A percentile compares a stretch with the other conserved stretches of the same genome.
Conservation (phyloP, 1,140 invertebrate genomes). For the Drosophila setifemur region DNA sequence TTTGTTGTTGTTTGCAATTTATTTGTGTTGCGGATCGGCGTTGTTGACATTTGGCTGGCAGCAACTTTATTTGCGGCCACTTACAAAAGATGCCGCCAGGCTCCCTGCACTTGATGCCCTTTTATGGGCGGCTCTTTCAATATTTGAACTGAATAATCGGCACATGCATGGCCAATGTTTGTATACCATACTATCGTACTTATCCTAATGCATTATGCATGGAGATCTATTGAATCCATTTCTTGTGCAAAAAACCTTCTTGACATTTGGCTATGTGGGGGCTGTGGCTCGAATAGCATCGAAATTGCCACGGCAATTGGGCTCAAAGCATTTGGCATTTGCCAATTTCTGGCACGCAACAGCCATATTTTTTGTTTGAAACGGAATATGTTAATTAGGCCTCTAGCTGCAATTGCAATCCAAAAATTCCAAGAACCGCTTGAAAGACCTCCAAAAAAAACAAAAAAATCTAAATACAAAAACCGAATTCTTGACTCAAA, state of each 20-base stretch:
- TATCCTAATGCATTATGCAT: slow-evolving; percentile 68
- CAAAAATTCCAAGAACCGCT: slow-evolving; percentile 33
- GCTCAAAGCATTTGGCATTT: slow-evolving; percentile 73
- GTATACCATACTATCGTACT: too few relatives aligned
- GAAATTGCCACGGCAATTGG: slow-evolving; percentile 69
- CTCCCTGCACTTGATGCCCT: slow-evolving; percentile 50
- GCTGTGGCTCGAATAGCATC: not conserved
- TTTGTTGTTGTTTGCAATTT: slow-evolving; percentile 20
- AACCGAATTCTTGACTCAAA: slow-evolving; percentile 53
- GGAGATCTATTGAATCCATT: slow-evolving; percentile 31
- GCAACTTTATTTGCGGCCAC: slow-evolving; percentile 60
- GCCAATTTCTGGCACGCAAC: slow-evolving; percentile 75
- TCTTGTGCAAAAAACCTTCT: slow-evolving; percentile 46
- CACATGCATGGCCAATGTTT: slow-evolving; percentile 44
- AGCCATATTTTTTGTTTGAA: slow-evolving; percentile 63
- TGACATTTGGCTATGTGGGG: slow-evolving; percentile 52
- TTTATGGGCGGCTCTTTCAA: slow-evolving; percentile 48
- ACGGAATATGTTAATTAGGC: slow-evolving; percentile 74
- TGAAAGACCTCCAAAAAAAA: slow-evolving; percentile 33
- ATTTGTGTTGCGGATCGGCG: slow-evolving; percentile 36
- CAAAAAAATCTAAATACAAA: slow-evolving; percentile 9
- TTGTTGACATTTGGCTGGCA: slow-evolving; percentile 65
- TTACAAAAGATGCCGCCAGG: slow-evolving; percentile 58
- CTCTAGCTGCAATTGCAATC: slow-evolving; percentile 45
- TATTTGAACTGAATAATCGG: slow-evolving; percentile 60